phyloP scores from a whole-genome alignment of 2,888 invertebrate genomes.

The Drosophila austrosaltans region DNA sequence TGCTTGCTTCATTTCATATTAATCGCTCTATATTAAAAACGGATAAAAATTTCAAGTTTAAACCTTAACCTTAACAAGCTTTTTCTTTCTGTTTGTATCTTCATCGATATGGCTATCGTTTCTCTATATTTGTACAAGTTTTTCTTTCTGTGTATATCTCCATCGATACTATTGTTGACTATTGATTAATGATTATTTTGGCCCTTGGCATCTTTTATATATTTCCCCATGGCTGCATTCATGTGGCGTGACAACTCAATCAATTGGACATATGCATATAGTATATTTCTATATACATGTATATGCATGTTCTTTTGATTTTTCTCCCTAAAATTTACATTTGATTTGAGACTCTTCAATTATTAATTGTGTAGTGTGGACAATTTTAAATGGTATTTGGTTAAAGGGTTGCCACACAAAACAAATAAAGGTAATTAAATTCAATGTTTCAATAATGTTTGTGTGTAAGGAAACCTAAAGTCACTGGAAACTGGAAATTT shows the following conservation, averaged over 20 bases:
- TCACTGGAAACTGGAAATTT: background rate
- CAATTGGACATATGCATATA: slow-evolving; percentile 22
- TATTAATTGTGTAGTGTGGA: slow-evolving; percentile 2
- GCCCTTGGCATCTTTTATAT: slow-evolving; percentile 6
- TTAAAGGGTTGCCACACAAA: background rate
- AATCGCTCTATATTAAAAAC: too few species aligned
- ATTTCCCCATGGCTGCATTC: slow-evolving; percentile 4
- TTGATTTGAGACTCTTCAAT: slow-evolving; percentile 34
- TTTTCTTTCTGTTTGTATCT: too few species aligned
- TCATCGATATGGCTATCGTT: too few species aligned
- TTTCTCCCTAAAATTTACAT: slow-evolving; percentile 38
- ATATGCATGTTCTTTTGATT: slow-evolving; percentile 6
- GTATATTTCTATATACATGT: background rate
- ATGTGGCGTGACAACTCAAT: slow-evolving; percentile 47
- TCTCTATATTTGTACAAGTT: background rate
- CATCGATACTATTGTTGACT: slow-evolving; percentile 26
- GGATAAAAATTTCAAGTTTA: too few species aligned
- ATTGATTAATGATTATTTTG: slow-evolving; percentile 71
- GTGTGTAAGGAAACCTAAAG: background rate
- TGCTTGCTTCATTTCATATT: too few species aligned
- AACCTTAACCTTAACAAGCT: too few species aligned
- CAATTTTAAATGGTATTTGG: background rate
- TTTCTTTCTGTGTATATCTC: background rate
- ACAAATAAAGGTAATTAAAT: background rate
- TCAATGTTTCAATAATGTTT: background rate